Evolutionary conservation across 2,888 invertebrate genomes (phyloP).

Genomic region (Automeris io): DNA sequence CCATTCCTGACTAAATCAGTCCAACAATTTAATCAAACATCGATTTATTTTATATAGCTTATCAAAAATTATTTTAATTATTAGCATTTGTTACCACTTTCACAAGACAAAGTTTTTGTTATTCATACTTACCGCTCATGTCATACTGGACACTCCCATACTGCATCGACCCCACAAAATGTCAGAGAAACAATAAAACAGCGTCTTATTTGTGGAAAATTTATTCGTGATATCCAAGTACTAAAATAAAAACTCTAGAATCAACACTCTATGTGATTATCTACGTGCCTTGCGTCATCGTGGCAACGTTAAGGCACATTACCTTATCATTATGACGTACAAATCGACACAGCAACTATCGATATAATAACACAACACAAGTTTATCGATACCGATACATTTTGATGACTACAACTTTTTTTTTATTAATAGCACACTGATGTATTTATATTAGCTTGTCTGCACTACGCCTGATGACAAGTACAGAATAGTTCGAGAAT

Average conservation of each 20-base stretch:
- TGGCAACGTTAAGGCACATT: slow-evolving; percentile 24
- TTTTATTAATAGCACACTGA: too few relatives aligned
- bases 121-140: too few relatives aligned
- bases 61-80: too few relatives aligned
- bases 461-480: too few relatives aligned
- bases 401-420: slow-evolving; percentile 3
- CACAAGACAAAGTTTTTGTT: too few relatives aligned
- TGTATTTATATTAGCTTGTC: too few relatives aligned
- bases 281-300: slow-evolving; percentile 13
- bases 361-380: background rate
- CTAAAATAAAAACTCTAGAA: slow-evolving; percentile 54
- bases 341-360: slow-evolving; percentile 6
- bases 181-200: slow-evolving; percentile 26
- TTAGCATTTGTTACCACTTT: too few relatives aligned
- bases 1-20: too few relatives aligned
- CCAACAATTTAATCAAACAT: too few relatives aligned
- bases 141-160: slow-evolving; percentile 3
- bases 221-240: slow-evolving; percentile 66
- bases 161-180: slow-evolving; percentile 6
- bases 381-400: slow-evolving; percentile 11
- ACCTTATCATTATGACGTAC: slow-evolving; percentile 16
- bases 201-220: slow-evolving; percentile 53
- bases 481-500: too few relatives aligned
- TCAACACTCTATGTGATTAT: slow-evolving; percentile 6
- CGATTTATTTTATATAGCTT: too few relatives aligned